These are phyloP conservation scores for Penaeus indicus DNA, from an alignment of 1,140 invertebrate species.

Conservation along the genomic window DNA sequence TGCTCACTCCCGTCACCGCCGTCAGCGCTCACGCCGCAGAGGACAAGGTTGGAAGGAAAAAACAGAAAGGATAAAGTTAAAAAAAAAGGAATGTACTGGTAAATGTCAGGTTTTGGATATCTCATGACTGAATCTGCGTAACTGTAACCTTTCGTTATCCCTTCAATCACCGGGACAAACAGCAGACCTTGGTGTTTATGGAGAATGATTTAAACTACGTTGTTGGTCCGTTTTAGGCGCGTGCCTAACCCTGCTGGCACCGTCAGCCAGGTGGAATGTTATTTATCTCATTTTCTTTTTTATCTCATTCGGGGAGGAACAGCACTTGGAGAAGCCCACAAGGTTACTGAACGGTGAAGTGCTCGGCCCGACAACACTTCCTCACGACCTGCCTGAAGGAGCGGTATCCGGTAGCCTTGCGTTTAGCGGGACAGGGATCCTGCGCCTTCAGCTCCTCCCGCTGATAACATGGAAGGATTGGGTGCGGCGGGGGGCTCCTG, in stretches of 20 bases:
- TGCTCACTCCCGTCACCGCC: conserved; percentile 6
- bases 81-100: not conserved
- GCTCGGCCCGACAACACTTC: no score
- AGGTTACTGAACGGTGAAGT: not conserved
- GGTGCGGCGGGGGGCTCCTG: no score
- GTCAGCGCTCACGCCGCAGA: not conserved
- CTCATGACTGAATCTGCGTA: not conserved
- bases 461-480: no score
- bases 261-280: conserved; percentile 9
- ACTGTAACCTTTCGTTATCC: not conserved
- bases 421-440: no score
- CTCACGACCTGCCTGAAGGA: no score
- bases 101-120: not conserved
- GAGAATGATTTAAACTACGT: no score
- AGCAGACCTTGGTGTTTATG: no score
- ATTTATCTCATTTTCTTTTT: not conserved
- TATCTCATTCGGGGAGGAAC: not conserved
- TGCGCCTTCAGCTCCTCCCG: no score
- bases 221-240: not conserved
- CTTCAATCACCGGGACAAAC: not conserved
- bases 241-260: not conserved
- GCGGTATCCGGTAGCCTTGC: no score
- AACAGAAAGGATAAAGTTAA: not conserved
- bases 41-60: conserved; percentile 1
- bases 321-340: not conserved